Conservation (phyloP, 2,113 vertebrate species). For the Thermophis baileyi region DNA sequence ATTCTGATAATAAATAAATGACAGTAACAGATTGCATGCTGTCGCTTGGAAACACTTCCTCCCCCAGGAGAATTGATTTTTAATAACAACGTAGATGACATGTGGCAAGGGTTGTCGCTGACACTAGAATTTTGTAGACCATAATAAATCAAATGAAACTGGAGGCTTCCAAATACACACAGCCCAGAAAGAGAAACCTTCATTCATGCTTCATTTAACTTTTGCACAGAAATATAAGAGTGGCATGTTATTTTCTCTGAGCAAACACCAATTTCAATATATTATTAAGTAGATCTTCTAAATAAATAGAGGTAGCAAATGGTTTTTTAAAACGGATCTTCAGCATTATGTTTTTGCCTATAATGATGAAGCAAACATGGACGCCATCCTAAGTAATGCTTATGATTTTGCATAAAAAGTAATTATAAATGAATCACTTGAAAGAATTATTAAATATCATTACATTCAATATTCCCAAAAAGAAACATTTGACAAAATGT, state of each 20-base stretch:
- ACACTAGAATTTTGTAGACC: conserved; percentile 66
- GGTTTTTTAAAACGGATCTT: conserved; percentile 26
- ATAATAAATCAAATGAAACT: conserved; percentile 68
- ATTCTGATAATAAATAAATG: conserved; percentile 66
- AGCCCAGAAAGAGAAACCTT: conserved; percentile 36
- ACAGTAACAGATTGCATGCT: conserved; percentile 71
- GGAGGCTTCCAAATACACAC: conserved; percentile 40
- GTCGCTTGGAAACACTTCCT: conserved; percentile 56
- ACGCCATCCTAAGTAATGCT: not conserved
- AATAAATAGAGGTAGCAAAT: conserved; percentile 7
- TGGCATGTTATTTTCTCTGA: conserved; percentile 13
- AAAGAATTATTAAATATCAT: not conserved
- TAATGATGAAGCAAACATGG: not conserved
- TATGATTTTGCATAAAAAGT: not conserved
- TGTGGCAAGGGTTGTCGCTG: conserved; percentile 67
- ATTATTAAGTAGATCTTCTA: conserved; percentile 13
- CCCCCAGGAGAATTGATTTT: conserved; percentile 71
- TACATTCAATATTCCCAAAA: not conserved
- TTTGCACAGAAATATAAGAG: conserved; percentile 13
- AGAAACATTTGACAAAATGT: not conserved
- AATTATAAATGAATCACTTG: not conserved
- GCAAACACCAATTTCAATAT: conserved; percentile 22
- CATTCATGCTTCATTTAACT: conserved; percentile 37
- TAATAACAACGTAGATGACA: conserved; percentile 74
- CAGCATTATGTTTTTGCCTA: conserved; percentile 3